Evolutionary conservation across 2,113 vertebrate genomes (phyloP).

Genomic region (Ramphastos sulfuratus): DNA sequence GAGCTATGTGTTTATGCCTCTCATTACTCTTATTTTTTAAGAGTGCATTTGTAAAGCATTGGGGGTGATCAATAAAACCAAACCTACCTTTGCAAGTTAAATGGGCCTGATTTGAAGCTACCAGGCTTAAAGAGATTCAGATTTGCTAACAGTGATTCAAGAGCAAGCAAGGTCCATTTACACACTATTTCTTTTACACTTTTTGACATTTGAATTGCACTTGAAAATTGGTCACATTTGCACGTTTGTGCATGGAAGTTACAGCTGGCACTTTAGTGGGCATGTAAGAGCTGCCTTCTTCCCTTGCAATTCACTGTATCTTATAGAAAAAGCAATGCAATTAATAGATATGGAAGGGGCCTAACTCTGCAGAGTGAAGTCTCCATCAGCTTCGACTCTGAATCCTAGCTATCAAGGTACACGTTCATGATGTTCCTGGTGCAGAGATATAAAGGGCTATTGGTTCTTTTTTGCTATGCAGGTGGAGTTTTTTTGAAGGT

Average conservation of each 20-base stretch:
- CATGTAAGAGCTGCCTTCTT: not conserved
- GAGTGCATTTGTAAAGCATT: not conserved
- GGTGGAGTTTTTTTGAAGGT: not conserved
- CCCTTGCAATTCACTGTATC: not conserved
- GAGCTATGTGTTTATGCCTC: not conserved
- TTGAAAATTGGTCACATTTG: not conserved
- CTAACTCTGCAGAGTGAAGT: not conserved
- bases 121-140: not conserved
- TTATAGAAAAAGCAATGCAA: not conserved
- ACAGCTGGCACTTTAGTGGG: not conserved
- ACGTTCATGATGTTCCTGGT: not conserved
- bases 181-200: not conserved
- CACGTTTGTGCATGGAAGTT: not conserved
- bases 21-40: constrained; percentile 8
- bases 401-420: not conserved
- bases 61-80: constrained; percentile 33
- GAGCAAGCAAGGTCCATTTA: not conserved
- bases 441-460: not conserved
- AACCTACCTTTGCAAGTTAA: constrained; percentile 40
- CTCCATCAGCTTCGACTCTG: not conserved
- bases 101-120: constrained; percentile 12
- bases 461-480: not conserved
- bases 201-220: constrained; percentile 8
- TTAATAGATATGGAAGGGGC: not conserved
- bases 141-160: constrained; percentile 20